phyloP scores from a whole-genome alignment of 2,113 vertebrate genomes.

The Hyaena hyaena region DNA sequence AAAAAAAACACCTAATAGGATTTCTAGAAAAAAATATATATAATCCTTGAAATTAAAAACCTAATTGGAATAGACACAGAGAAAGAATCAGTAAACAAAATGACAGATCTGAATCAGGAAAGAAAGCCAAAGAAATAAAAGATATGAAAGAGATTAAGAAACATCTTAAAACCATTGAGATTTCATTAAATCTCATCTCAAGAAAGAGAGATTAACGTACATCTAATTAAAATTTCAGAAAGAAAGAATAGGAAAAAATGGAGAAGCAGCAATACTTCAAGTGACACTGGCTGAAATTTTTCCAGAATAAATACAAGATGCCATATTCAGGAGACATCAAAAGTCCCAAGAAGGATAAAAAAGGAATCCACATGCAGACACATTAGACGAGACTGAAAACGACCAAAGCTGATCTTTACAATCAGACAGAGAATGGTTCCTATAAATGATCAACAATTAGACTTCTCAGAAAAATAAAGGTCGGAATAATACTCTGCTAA shows the following conservation, averaged over 20 bases:
- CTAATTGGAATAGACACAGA: not conserved
- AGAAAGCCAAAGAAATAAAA: not conserved
- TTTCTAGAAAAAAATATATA: not conserved
- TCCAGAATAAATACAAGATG: not conserved
- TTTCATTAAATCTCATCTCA: not conserved
- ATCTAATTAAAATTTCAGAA: not conserved
- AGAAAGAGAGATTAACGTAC: not conserved
- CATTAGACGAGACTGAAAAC: not conserved
- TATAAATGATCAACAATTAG: not conserved
- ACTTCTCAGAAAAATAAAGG: conserved; percentile 3
- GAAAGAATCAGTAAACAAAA: not conserved
- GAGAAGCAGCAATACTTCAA: not conserved
- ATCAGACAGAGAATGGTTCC: not conserved
- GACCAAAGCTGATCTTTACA: not conserved
- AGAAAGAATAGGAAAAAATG: not conserved
- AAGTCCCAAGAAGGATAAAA: not conserved
- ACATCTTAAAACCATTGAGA: not conserved
- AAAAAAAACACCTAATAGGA: not conserved
- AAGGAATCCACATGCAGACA: not conserved
- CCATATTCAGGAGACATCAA: not conserved
- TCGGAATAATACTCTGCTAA: not conserved
- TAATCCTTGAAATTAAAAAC: conserved; percentile 36
- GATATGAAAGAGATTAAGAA: not conserved
- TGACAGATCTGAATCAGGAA: not conserved
- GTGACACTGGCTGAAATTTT: not conserved